Evolutionary conservation across 2,113 vertebrate genomes (phyloP).

Genomic region (Cyprichromis sp.): DNA sequence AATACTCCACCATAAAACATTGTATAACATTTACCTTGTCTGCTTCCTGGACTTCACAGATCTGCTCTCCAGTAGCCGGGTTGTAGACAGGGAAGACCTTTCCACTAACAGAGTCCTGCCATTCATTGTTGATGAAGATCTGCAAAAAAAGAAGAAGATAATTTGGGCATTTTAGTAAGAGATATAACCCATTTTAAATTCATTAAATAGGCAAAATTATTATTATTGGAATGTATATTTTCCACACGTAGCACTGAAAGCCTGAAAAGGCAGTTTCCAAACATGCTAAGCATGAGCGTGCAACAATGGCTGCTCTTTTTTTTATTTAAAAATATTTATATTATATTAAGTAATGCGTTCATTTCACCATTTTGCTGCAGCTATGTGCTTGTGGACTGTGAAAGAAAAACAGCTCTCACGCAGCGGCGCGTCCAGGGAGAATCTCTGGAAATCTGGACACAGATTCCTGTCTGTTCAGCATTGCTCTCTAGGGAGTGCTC

Average conservation of each 20-base stretch:
- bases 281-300: neutral
- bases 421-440: conserved; percentile 39
- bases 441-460: conserved; percentile 71
- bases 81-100: conserved; percentile 85
- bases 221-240: neutral
- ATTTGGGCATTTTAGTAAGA: neutral
- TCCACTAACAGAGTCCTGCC: conserved; percentile 92
- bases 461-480: conserved; percentile 69
- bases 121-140: conserved; percentile 99
- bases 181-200: neutral
- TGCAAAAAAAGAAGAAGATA: conserved; percentile 39
- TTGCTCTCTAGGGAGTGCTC: conserved; percentile 74
- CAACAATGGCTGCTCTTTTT: neutral
- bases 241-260: neutral
- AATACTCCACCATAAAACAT: neutral
- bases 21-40: conserved; percentile 80
- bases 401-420: conserved; percentile 17
- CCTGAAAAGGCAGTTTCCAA: neutral
- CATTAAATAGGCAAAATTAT: neutral
- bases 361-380: neutral
- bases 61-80: conserved; percentile 89
- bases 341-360: neutral
- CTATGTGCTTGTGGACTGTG: neutral
- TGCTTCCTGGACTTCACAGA: conserved; percentile 96
- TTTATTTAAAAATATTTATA: neutral